Percentiles rank a stretch among this genome's conserved stretches.
Conservation (phyloP, 37 sponge, comb jelly and placozoan genomes). For the Amphimedon queenslandica region DNA sequence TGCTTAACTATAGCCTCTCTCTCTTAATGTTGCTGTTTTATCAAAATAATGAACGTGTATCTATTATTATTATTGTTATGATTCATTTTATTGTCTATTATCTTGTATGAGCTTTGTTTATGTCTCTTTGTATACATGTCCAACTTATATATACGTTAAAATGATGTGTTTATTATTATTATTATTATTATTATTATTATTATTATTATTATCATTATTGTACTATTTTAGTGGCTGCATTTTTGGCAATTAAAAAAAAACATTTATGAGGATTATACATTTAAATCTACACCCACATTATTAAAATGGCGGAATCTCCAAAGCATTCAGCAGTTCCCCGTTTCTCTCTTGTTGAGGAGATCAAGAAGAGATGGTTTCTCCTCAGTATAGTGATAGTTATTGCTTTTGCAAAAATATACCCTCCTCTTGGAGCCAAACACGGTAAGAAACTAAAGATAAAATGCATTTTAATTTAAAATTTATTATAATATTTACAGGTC, state of each 20-base stretch:
- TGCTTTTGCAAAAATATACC: constrained; percentile 67
- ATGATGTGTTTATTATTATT: background rate
- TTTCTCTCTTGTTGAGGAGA: background rate
- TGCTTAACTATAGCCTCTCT: too few relatives aligned
- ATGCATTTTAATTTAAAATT: background rate
- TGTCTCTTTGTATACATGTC: too few relatives aligned
- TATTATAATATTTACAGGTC: constrained; percentile 46
- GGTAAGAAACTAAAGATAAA: constrained; percentile 33
- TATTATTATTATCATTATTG: background rate
- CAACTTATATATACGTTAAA: too few relatives aligned
- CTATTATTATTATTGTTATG: too few relatives aligned
- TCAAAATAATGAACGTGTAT: too few relatives aligned
- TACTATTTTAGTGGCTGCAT: background rate
- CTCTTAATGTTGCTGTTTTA: too few relatives aligned
- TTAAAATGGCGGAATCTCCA: background rate
- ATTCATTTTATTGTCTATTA: too few relatives aligned
- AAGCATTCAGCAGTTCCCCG: background rate
- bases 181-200: background rate
- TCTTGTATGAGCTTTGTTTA: too few relatives aligned
- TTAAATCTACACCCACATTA: too few relatives aligned
- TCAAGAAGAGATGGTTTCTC: constrained; percentile 87
- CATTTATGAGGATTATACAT: too few relatives aligned
- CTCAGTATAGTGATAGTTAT: constrained; percentile 82
- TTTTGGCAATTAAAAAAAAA: background rate
- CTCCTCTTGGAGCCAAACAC: constrained; percentile 84